Percentiles rank a stretch among this genome's conserved stretches.
Conservation (phyloP, 2,113 vertebrate genomes). For the Marmota monax region DNA sequence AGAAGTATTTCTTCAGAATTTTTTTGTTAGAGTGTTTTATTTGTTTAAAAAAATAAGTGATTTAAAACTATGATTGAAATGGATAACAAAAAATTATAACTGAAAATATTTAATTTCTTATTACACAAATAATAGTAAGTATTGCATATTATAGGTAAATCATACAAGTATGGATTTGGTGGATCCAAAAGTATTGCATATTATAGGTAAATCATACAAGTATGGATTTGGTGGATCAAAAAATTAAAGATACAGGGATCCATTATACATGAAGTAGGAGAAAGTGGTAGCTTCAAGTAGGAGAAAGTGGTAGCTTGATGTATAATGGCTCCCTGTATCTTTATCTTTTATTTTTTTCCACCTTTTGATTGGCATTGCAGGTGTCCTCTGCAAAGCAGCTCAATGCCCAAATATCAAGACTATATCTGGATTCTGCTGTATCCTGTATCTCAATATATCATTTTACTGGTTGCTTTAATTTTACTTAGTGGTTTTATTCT, state of each 20-base stretch:
- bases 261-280: no score
- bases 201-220: background rate
- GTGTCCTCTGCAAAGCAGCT: background rate
- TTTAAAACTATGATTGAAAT: background rate
- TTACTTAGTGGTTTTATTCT: background rate
- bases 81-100: background rate
- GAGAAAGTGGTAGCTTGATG: background rate
- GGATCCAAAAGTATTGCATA: background rate
- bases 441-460: background rate
- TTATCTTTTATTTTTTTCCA: background rate
- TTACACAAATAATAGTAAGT: background rate
- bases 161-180: background rate
- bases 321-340: background rate
- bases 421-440: background rate
- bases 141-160: background rate
- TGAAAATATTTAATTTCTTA: slow-evolving; percentile 30
- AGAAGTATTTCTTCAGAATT: slow-evolving; percentile 10
- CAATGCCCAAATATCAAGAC: background rate
- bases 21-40: background rate
- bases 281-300: no score
- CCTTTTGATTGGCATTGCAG: background rate
- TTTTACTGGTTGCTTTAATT: background rate
- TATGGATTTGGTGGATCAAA: background rate
- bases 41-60: background rate
- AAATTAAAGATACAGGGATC: background rate